Conservation (phyloP, 2,113 vertebrate genomes). For the Ginglymostoma cirratum region DNA sequence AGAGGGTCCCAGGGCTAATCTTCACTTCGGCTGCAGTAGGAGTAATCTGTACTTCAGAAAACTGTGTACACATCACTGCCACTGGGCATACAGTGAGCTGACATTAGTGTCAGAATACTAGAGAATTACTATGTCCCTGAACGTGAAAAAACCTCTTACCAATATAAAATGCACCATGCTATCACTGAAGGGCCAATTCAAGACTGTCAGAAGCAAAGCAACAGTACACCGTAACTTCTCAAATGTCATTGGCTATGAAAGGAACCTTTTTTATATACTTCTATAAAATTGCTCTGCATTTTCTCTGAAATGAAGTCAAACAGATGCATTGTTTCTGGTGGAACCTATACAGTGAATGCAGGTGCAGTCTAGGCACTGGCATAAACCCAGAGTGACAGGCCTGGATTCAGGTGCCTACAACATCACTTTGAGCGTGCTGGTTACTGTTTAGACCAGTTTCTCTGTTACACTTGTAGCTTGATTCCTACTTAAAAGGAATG, state of each 20-base stretch:
- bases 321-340: background rate
- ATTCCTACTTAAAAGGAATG: background rate
- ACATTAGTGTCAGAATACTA: background rate
- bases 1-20: background rate
- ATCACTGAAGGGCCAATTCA: background rate
- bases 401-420: background rate
- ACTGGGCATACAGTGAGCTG: background rate
- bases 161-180: background rate
- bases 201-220: background rate
- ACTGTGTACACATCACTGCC: background rate
- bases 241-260: background rate
- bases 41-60: background rate
- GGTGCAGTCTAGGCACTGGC: background rate
- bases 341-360: background rate
- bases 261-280: background rate
- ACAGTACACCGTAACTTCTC: background rate
- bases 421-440: background rate
- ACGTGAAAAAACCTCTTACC: background rate
- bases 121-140: background rate
- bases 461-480: slow-evolving; percentile 1
- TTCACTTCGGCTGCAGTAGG: background rate
- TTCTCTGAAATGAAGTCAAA: background rate
- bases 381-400: background rate
- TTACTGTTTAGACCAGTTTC: background rate
- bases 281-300: background rate